phyloP scores from a whole-genome alignment of 2,797 vertebrate species.

The Channa striata region DNA sequence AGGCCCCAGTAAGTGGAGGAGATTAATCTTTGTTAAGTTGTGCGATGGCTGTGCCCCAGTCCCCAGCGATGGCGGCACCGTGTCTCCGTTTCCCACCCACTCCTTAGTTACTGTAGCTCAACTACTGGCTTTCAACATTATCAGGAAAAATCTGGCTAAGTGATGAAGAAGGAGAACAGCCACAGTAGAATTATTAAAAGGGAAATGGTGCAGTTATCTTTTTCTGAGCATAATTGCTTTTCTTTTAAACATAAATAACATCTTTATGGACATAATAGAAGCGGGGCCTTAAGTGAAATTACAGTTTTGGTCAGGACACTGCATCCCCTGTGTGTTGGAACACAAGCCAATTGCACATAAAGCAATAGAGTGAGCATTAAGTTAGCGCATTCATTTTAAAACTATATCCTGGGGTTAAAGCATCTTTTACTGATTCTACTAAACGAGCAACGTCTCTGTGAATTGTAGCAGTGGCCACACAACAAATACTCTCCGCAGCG shows the following conservation, averaged over 20 bases:
- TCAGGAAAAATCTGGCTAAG: slow-evolving; percentile 13
- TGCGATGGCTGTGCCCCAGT: slow-evolving; percentile 22
- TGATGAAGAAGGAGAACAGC: slow-evolving; percentile 9
- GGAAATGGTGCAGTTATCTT: neutral
- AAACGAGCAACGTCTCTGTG: slow-evolving; percentile 16
- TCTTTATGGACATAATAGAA: slow-evolving; percentile 25
- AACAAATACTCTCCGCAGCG: slow-evolving; percentile 36
- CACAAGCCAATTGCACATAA: slow-evolving; percentile 35
- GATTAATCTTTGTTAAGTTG: slow-evolving; percentile 68
- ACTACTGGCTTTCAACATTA: slow-evolving; percentile 16
- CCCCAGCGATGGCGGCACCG: slow-evolving; percentile 27
- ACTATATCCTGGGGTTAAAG: slow-evolving; percentile 18
- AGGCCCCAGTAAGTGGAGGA: slow-evolving; percentile 42
- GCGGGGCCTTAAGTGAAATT: slow-evolving; percentile 4
- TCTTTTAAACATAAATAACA: slow-evolving; percentile 20
- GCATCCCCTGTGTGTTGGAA: slow-evolving; percentile 1
- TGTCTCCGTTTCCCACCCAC: slow-evolving; percentile 34
- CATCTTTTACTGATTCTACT: slow-evolving; percentile 19
- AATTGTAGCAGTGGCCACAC: slow-evolving; percentile 35
- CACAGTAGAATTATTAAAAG: neutral
- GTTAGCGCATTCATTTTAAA: slow-evolving; percentile 33
- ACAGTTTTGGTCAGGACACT: neutral
- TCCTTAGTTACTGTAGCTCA: slow-evolving; percentile 40
- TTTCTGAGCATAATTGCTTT: neutral
- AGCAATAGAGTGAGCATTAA: slow-evolving; percentile 1